Conservation (phyloP, 2,888 invertebrate genomes). For the Drosophila tripunctata region DNA sequence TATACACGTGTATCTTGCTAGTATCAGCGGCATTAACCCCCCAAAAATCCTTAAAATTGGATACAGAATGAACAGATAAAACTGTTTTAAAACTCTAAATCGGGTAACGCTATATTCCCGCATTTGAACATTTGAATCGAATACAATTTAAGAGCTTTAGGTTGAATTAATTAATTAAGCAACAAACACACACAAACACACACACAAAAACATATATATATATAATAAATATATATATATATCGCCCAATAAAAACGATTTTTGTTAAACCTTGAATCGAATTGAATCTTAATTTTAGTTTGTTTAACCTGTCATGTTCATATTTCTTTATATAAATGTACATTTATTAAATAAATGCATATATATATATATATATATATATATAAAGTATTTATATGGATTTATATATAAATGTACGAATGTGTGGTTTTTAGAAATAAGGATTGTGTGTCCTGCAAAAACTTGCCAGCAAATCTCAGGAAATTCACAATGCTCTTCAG, state of each 20-base stretch:
- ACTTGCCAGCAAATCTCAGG: constrained; percentile 90
- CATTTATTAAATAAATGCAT: neutral
- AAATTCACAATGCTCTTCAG: constrained; percentile 89
- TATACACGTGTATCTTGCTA: constrained; percentile 9
- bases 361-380: constrained; percentile 1
- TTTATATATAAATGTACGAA: constrained; percentile 14
- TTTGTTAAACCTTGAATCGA: no score
- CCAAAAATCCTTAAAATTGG: neutral
- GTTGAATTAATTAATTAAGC: neutral
- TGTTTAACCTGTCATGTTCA: constrained; percentile 6
- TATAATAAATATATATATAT: neutral
- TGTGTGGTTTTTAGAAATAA: constrained; percentile 86
- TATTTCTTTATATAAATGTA: constrained; percentile 1
- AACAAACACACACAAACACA: neutral
- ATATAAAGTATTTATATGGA: constrained; percentile 16
- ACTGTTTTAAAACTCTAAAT: no score
- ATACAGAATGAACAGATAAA: no score
- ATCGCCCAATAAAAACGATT: neutral
- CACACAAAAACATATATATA: neutral
- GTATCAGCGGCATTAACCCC: neutral
- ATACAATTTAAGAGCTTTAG: constrained; percentile 1
- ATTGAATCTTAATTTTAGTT: neutral
- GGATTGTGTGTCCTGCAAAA: constrained; percentile 91
- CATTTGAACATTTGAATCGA: neutral
- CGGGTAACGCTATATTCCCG: neutral